Evolutionary conservation across 2,113 vertebrate species (phyloP).

Genomic region (Herpailurus yagouaroundi): DNA sequence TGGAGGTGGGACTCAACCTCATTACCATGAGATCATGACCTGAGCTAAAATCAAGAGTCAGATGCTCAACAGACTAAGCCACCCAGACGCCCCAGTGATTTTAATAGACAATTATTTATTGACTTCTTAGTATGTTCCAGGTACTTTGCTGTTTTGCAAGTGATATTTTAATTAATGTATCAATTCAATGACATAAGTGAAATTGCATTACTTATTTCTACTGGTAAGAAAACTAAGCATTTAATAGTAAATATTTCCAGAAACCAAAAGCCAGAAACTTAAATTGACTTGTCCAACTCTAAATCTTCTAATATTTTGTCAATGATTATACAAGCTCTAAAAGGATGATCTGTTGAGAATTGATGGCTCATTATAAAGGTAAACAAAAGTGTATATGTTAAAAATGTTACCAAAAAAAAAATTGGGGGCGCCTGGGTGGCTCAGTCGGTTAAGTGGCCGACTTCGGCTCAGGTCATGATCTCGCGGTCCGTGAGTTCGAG

Average conservation of each 20-base stretch:
- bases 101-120: conserved; percentile 9
- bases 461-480: no score
- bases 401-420: background rate
- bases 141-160: background rate
- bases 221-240: background rate
- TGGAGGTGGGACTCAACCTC: no score
- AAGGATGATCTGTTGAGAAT: background rate
- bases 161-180: background rate
- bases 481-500: no score
- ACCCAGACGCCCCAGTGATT: background rate
- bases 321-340: background rate
- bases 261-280: conserved; percentile 23
- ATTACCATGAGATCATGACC: no score
- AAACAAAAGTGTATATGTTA: background rate
- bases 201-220: background rate
- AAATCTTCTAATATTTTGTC: background rate
- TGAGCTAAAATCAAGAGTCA: no score
- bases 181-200: background rate
- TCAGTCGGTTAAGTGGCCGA: no score
- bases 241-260: conserved; percentile 24
- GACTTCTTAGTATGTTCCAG: background rate
- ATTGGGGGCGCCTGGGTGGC: no score
- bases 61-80: no score
- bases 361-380: background rate
- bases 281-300: background rate